Percentiles rank a stretch among this genome's conserved stretches.
Conservation (phyloP, 2,797 vertebrate genomes). For the Naso thynnoides region DNA sequence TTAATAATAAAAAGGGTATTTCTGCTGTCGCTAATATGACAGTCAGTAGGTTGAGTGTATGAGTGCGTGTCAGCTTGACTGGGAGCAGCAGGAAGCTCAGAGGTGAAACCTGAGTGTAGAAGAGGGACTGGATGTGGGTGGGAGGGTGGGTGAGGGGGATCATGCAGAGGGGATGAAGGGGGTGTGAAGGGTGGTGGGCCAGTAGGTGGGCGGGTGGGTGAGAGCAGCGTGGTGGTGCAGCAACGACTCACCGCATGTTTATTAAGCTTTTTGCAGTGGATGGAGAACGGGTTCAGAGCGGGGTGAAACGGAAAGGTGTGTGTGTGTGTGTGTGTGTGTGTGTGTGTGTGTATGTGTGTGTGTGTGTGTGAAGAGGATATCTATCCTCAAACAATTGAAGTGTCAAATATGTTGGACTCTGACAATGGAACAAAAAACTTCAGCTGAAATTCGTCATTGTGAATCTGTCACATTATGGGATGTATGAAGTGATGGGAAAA, state of each 20-base stretch:
- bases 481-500: conserved; percentile 11
- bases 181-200: conserved; percentile 43
- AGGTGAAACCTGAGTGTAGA: conserved; percentile 72
- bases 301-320: conserved; percentile 81
- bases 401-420: conserved; percentile 10
- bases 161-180: conserved; percentile 41
- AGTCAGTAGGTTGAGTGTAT: conserved; percentile 56
- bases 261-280: conserved; percentile 75
- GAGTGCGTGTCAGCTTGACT: conserved; percentile 70
- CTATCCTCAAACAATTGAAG: conserved; percentile 47
- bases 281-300: conserved; percentile 73
- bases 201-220: conserved; percentile 35
- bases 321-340: conserved; percentile 51
- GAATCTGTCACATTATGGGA: not conserved
- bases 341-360: conserved; percentile 27
- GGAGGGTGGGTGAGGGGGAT: conserved; percentile 11
- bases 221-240: conserved; percentile 43
- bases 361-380: conserved; percentile 55
- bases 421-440: conserved; percentile 26
- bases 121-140: conserved; percentile 54
- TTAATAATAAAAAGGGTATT: not conserved
- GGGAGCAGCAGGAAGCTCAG: conserved; percentile 74
- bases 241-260: conserved; percentile 71
- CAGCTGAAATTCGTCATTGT: conserved; percentile 9
- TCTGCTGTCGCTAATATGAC: conserved; percentile 24